Evolutionary conservation across 2,888 invertebrate species (phyloP), one percentile per base, ranked within the genome.

Genomic region (Osmoderma eremita): DNA sequence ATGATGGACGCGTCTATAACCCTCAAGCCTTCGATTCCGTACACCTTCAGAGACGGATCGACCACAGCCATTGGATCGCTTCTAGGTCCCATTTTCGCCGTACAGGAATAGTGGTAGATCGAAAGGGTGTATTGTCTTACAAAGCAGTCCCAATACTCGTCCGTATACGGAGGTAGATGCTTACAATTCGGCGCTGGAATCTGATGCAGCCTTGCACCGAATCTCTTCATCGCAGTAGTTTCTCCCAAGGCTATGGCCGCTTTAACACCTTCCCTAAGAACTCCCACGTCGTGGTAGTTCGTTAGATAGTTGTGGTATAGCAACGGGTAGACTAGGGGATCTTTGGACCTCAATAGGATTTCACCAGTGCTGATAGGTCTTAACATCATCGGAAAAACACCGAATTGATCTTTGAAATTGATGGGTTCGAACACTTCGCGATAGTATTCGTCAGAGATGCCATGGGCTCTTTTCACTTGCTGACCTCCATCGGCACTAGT

Each of bases 241-340:
- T 93, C 89, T 0, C 90, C 93, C 15, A 93, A 87, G 0, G 94
- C 93, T 1, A 95, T 79, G 0, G 93, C 92, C 0, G 93, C 91
- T 79, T 95, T 95, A 0, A 94, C 91, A 12, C 95, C 95, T 82
- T 95, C 95, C 18, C 94, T 85, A 61, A 95, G 80, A 0, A 93
- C 92, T 24, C 89, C 87, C 0, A 95, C 90, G 75, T 97, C 97
- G 68, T 92, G 89, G 0, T 91, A 92, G 79, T 95, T 91, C 0
- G 94, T 91, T 69, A 98, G 84, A 78, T 98, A 98, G 80, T 97
- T 97, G 77, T 96, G 95, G 75, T 94, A 91, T 78, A 98, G 87
- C 3, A 94, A 83, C 0, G 98, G 98, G 80, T 95, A 92, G 5
- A 93, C 90, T 53, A 87, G 78, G 0, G 91, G 91, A 77, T 91